Evolutionary conservation across 35 echinoderm and acorn worm genomes (phyloP).

Genomic region (Eucidaris tribuloides): DNA sequence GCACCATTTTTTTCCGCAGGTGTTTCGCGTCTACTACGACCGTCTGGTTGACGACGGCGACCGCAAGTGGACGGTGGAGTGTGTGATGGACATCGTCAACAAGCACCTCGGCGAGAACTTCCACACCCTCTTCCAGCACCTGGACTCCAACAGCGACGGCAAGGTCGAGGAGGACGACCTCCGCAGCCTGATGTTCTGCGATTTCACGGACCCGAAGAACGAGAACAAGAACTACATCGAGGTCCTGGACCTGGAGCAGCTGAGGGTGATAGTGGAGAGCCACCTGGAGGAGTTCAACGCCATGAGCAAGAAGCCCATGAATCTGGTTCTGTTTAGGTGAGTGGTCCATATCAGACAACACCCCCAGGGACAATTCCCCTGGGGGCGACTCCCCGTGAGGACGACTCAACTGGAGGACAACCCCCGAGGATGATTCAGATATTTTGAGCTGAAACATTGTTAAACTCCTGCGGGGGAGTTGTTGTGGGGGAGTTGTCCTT

Average conservation of each 20-base stretch:
- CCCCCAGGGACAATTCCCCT: too few species aligned
- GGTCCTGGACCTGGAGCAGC: conserved; percentile 66
- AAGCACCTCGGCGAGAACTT: conserved; percentile 86
- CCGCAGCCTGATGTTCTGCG: conserved; percentile 91
- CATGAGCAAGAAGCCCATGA: conserved; percentile 98
- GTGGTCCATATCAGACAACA: too few species aligned
- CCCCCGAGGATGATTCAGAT: too few species aligned
- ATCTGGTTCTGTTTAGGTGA: conserved; percentile 96
- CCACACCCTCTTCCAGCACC: conserved; percentile 73
- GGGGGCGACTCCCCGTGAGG: too few species aligned
- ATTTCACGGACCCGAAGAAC: conserved; percentile 95
- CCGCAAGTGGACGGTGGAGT: conserved; percentile 70
- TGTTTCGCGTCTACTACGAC: conserved; percentile 97
- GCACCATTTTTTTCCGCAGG: too few species aligned
- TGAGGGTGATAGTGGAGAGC: conserved; percentile 73
- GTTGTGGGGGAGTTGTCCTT: too few species aligned
- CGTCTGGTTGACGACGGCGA: conserved; percentile 86
- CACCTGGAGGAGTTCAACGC: conserved; percentile 96
- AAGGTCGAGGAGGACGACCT: conserved; percentile 95
- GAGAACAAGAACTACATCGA: conserved; percentile 99
- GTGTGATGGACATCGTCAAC: conserved; percentile 44
- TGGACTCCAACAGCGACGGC: conserved; percentile 71
- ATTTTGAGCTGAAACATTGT: too few species aligned
- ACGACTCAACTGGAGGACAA: too few species aligned
- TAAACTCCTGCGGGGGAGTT: too few species aligned